Percentiles rank a stretch among this genome's conserved stretches.
phyloP scores from a whole-genome alignment of 1,140 invertebrate genomes.

The Drosophila quadrilineata region DNA sequence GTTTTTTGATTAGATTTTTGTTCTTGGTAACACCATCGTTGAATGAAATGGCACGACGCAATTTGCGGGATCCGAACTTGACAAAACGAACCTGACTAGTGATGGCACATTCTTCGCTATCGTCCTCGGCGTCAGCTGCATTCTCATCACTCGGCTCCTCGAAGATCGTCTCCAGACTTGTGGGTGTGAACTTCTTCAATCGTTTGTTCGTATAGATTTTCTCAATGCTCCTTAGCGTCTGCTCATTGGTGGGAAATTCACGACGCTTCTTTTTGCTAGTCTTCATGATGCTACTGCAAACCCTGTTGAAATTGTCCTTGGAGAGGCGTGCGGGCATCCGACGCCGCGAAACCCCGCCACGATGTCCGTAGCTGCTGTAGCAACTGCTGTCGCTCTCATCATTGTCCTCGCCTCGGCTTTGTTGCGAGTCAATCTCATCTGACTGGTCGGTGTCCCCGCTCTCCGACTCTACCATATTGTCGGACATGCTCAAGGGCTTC shows the following conservation, averaged over 20 bases:
- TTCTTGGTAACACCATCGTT: slow-evolving; percentile 72
- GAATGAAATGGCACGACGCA: slow-evolving; percentile 60
- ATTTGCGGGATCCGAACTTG: slow-evolving; percentile 57
- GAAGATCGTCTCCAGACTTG: slow-evolving; percentile 74
- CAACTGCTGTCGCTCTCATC: slow-evolving; percentile 50
- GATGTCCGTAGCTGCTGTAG: slow-evolving; percentile 17
- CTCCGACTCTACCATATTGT: slow-evolving; percentile 41
- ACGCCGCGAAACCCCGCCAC: slow-evolving; percentile 54
- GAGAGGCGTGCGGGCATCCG: slow-evolving; percentile 58
- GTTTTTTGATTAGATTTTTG: slow-evolving; percentile 63
- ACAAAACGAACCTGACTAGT: slow-evolving; percentile 57
- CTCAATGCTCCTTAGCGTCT: slow-evolving; percentile 67
- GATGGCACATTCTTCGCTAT: slow-evolving; percentile 52
- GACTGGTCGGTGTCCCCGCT: slow-evolving; percentile 43
- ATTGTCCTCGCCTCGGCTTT: slow-evolving; percentile 45
- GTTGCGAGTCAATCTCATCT: slow-evolving; percentile 48
- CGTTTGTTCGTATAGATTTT: slow-evolving; percentile 69
- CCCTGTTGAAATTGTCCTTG: slow-evolving; percentile 67
- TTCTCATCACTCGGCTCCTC: slow-evolving; percentile 69
- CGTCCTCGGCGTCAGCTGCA: slow-evolving; percentile 59
- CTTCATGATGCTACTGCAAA: slow-evolving; percentile 67
- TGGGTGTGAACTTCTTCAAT: slow-evolving; percentile 65
- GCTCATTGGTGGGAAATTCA: slow-evolving; percentile 52
- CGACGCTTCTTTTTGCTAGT: slow-evolving; percentile 54
- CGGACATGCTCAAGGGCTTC: too few species aligned